Evolutionary conservation across 2,888 invertebrate species (phyloP), one percentile per base, ranked within the genome.

Genomic region (Philereme transversata): DNA sequence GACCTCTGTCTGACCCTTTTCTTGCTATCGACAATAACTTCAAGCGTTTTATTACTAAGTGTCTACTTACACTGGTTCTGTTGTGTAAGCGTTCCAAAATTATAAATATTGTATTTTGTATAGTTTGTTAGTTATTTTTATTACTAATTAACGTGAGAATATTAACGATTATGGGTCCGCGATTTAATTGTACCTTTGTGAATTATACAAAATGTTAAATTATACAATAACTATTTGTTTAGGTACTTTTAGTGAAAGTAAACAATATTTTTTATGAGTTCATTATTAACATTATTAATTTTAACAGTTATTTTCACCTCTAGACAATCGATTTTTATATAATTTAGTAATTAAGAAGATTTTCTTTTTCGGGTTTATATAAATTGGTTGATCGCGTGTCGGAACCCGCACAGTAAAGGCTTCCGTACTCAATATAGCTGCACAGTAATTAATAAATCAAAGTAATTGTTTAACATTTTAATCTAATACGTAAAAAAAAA

Each of bases 91-190:
- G 61, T 56, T 66, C 54, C 70, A 56, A 70, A 75, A 71, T 74
- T 68, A 73, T 67, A 65, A 67, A 71, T 71, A 70, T 72, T 71
- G 64, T 57, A 36, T 54, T 57, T 69, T 68, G 67, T 60, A 57
- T 64, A 62, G 63, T 70, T 57, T 52, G 57, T 74, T 65, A 5
- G 38, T 56, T 60, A 57, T 67, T 69, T 72, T 64, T 70, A 69
- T 64, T 54, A 40, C 38, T 70, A 60, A 78, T 77, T 74, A 72
- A 64, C 73, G 74, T 77, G 78, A 72, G 73, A 78, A 74, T 70
- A 60, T 53, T 41, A 53, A 58, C 36, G 43, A 48, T 41, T 59
- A 61, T 61, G 59, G 59, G 40, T 57, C 47, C 22, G 9, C 33
- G 52, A 43, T 45, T 64, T 38, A 33, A 52, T 54, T 54, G 41